Evolutionary conservation across 2,113 vertebrate species (phyloP), one percentile per base, ranked within the genome.

Genomic region (Hucho hucho): DNA sequence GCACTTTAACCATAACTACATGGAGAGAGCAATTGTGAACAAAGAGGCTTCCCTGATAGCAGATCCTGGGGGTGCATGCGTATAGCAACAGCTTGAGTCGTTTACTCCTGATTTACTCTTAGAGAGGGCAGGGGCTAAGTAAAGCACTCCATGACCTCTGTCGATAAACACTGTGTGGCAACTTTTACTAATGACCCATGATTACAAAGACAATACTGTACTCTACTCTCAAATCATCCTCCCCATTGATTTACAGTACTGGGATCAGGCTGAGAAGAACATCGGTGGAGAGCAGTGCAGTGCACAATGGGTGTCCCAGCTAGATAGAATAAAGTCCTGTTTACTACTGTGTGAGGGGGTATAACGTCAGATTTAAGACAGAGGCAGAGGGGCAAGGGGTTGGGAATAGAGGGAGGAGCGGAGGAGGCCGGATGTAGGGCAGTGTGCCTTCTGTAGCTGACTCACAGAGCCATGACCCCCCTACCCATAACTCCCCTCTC

Each of bases 401-500:
- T 6, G 58, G 56, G n/a, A n/a, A 16, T 22, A 7, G 58, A 7
- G 49, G 70, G 46, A 82, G 73, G 49, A 61, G 24, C 79, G 71
- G 79, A 66, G 59, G 65, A 46, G 69, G 66, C 59, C 20, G 68
- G 69, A 78, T 76, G 58, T 69, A 20, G 53, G 12, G 13, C 53
- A 61, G 37, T 64, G 49, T 79, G 67, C 70, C 64, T 83, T 56
- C 28, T 49, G 71, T 72, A 78, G 73, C 75, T 69, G n/a, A 78
- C 65, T 64, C 70, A 73, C 46, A 68, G 69, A 53, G 65, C 69
- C 14, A 16, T 70, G 75, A 61, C 77, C 74, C 77, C 77, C 37
- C 12, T 69, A 64, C 64, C 75, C 81, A 90, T 84, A 88, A 86
- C 83, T 69, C 68, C 69, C 82, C 82, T 86, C 88, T 87, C 70